Base-by-base conservation (phyloP, 2,888 invertebrate genomes). In the Petrolisthes manimaculis region DNA sequence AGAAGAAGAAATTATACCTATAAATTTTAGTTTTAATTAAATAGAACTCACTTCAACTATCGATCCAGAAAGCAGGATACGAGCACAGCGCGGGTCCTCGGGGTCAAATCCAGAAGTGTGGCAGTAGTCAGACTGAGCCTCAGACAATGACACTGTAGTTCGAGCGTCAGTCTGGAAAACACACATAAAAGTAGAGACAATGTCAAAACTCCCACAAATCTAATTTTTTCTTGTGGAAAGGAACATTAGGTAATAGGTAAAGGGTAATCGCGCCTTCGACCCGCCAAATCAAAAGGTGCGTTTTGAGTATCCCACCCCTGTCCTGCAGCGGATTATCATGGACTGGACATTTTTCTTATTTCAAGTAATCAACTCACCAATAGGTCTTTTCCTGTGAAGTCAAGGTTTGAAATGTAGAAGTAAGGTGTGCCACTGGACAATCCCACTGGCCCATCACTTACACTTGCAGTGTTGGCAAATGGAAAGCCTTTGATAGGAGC, bases 11-110 rank as follows among this genome's bases (percentile, higher is more conserved):
- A 56, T 6, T 18, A 8, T 14, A 71, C n/a, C 6, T 71, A 71
- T 71, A 14, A 71, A 14, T 18, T 9, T 71, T 18, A n/a, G 24
- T 6, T 6, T n/a, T 18, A 6, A n/a, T 21, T 14, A 0, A 77
- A 51, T 14, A 51, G 5, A 5, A 86, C 92, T 91, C 92, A 96
- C 96, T 94, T 94, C 94, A 92, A 94, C 93, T 92, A 96, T 94
- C 92, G 94, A 94, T 80, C 96, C 96, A 21, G 95, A 94, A 1
- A 96, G 93, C 92, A 96, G 95, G 4, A 96, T 94, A 91, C 96
- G 94, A 4, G 96, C 95, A 93, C 96, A 96, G 75, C 96, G 94
- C 0, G 96, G 96, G 93, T 96, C 96, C 93, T 96, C 96, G 0
- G 96, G 95, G 92, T 96, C 96, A 92, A 94, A 95, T 81, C 94